Conservation (phyloP, 2,888 invertebrate genomes). For the Dilophus febrilis region DNA sequence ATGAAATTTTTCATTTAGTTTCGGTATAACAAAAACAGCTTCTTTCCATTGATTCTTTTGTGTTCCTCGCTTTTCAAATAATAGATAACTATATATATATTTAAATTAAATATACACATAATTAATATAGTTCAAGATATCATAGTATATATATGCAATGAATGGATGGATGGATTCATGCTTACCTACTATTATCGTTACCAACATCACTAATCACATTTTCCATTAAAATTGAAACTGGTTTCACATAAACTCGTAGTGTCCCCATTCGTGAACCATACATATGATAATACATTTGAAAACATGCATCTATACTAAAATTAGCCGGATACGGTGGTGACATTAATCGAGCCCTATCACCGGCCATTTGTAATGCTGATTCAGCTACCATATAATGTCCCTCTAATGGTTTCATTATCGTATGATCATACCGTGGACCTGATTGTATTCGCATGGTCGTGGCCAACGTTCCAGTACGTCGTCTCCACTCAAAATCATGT, state of each 20-base stretch:
- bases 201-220: no score
- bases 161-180: no score
- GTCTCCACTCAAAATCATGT: slow-evolving; percentile 58
- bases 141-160: no score
- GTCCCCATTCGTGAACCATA: slow-evolving; percentile 44
- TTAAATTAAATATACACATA: no score
- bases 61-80: slow-evolving; percentile 47
- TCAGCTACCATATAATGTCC: slow-evolving; percentile 77
- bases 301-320: slow-evolving; percentile 33
- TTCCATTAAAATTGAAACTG: slow-evolving; percentile 19
- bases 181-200: no score
- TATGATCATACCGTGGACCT: slow-evolving; percentile 63
- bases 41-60: slow-evolving; percentile 53
- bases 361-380: slow-evolving; percentile 41
- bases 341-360: slow-evolving; percentile 52
- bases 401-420: slow-evolving; percentile 36
- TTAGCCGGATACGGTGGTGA: slow-evolving; percentile 47
- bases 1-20: slow-evolving; percentile 35
- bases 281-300: slow-evolving; percentile 66
- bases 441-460: slow-evolving; percentile 28
- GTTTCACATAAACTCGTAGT: slow-evolving; percentile 34
- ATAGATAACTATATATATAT: slow-evolving; percentile 27
- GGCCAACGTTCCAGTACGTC: slow-evolving; percentile 36
- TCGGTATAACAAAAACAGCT: slow-evolving; percentile 31
- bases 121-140: no score